Percentiles rank a stretch among this genome's conserved stretches.
Evolutionary conservation across 1,140 invertebrate genomes (phyloP).

Genomic region (Penaeus vannamei): DNA sequence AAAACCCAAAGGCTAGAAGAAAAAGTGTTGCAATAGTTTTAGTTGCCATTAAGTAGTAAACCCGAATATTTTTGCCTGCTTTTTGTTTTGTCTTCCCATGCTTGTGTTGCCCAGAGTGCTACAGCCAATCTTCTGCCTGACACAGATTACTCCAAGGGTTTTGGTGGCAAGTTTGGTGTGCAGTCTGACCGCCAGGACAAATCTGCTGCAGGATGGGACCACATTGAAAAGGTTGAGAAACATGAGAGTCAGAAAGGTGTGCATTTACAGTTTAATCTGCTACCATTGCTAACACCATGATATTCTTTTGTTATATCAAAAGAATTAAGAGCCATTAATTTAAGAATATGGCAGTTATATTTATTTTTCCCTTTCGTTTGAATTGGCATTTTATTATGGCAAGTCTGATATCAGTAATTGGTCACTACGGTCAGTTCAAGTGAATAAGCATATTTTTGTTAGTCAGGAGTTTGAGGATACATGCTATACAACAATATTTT

Average conservation of each 20-base stretch:
- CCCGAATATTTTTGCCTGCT: background rate
- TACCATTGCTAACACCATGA: too few species aligned
- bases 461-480: too few species aligned
- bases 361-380: background rate
- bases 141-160: constrained; percentile 82
- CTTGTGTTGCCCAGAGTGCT: too few species aligned
- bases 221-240: constrained; percentile 71
- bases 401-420: too few species aligned
- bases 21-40: background rate
- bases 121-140: background rate
- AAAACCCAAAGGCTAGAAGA: background rate
- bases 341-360: too few species aligned
- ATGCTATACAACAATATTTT: too few species aligned
- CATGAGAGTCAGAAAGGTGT: constrained; percentile 74
- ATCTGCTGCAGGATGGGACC: constrained; percentile 74
- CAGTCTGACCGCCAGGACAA: constrained; percentile 77
- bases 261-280: constrained; percentile 71
- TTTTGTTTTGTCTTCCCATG: too few species aligned
- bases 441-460: too few species aligned
- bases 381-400: too few species aligned
- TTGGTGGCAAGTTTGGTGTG: constrained; percentile 78
- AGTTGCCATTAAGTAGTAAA: background rate
- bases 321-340: too few species aligned
- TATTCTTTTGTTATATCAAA: too few species aligned
- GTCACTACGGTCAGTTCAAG: too few species aligned